Conservation (phyloP, 2,888 invertebrate species). For the Ommatoiulus sabulosus region DNA sequence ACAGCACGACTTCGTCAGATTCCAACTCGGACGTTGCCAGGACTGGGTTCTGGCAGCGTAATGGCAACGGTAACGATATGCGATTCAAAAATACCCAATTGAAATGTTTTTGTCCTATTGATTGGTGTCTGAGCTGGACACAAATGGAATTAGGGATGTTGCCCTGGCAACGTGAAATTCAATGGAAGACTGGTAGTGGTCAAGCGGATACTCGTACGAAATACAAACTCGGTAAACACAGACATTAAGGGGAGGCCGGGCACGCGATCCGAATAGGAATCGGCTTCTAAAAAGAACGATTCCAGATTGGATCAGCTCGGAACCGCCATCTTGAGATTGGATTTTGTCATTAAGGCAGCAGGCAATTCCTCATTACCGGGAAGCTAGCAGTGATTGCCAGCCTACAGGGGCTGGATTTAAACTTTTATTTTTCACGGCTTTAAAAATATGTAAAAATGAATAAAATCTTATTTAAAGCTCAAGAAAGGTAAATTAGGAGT, state of each 20-base stretch:
- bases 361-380: neutral
- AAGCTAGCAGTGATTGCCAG: neutral
- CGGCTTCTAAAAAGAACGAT: neutral
- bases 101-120: constrained; percentile 43
- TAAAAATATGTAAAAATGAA: too few species aligned
- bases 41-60: neutral
- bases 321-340: neutral
- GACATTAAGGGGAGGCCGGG: neutral
- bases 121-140: constrained; percentile 40
- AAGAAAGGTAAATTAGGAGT: too few species aligned
- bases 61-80: constrained; percentile 26
- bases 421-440: too few species aligned
- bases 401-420: neutral
- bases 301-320: neutral
- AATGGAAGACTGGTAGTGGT: constrained; percentile 35
- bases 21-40: neutral
- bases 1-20: neutral
- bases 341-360: neutral
- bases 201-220: constrained; percentile 2
- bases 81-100: constrained; percentile 27
- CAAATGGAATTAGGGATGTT: constrained; percentile 40
- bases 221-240: neutral
- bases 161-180: constrained; percentile 25
- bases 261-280: neutral
- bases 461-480: too few species aligned